Evolutionary conservation across 2,113 vertebrate genomes (phyloP).

Genomic region (Cavia aperea): DNA sequence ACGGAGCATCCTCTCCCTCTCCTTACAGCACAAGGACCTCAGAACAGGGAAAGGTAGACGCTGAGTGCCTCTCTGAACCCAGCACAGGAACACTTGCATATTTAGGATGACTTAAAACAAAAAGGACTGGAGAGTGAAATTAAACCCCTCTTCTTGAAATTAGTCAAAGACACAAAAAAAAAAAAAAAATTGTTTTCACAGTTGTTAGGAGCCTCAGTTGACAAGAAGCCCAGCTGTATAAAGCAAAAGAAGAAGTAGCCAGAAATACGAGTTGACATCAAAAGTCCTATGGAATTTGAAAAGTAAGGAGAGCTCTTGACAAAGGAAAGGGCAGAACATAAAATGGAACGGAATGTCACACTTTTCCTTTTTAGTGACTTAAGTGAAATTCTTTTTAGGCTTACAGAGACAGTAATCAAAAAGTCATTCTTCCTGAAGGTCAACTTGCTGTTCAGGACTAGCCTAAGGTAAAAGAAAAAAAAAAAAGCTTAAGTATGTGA

Average conservation of each 20-base stretch:
- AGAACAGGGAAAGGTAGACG: not conserved
- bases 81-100: not conserved
- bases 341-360: not conserved
- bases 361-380: not conserved
- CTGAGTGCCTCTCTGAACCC: not conserved
- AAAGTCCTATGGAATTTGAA: slow-evolving; percentile 52
- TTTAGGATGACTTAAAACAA: not conserved
- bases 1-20: not conserved
- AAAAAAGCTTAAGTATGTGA: not conserved
- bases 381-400: not conserved
- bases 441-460: not conserved
- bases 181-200: slow-evolving; percentile 51
- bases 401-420: not conserved
- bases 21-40: not conserved
- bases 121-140: slow-evolving; percentile 1
- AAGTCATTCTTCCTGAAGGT: not conserved
- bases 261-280: slow-evolving; percentile 65
- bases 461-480: not conserved
- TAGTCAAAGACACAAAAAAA: not conserved
- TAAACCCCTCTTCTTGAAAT: slow-evolving; percentile 21
- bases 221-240: slow-evolving; percentile 62
- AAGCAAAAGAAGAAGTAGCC: slow-evolving; percentile 42
- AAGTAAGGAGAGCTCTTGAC: slow-evolving; percentile 15
- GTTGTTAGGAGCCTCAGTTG: slow-evolving; percentile 39
- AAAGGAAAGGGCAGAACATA: slow-evolving; percentile 32